phyloP scores from a whole-genome alignment of 2,113 vertebrate species.

The Argyrosomus japonicus region DNA sequence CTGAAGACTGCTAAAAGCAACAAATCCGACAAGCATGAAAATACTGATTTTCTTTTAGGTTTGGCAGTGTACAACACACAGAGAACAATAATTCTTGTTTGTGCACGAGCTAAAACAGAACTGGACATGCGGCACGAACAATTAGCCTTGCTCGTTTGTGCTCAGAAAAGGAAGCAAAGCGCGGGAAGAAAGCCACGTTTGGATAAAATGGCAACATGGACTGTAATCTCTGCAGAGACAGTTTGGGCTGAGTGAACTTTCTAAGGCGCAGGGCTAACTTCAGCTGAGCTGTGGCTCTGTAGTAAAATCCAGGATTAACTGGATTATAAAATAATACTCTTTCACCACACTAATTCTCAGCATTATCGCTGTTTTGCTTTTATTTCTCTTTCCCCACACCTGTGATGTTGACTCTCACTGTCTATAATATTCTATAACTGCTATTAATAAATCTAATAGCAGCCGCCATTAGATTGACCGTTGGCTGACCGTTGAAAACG shows the following conservation, averaged over 20 bases:
- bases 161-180: neutral
- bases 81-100: neutral
- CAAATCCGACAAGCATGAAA: neutral
- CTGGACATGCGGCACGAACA: conserved; percentile 8
- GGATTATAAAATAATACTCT: conserved; percentile 14
- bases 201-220: conserved; percentile 37
- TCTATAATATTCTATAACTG: neutral
- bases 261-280: conserved; percentile 2
- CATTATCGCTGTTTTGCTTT: neutral
- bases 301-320: conserved; percentile 24
- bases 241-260: conserved; percentile 28
- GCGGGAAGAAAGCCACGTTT: conserved; percentile 1
- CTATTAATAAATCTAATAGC: neutral
- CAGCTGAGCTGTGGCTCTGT: conserved; percentile 4
- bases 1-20: neutral
- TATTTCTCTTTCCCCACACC: neutral
- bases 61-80: conserved; percentile 3
- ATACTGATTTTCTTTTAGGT: conserved; percentile 8
- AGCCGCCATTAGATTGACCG: neutral
- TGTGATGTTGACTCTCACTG: neutral
- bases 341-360: neutral
- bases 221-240: conserved; percentile 40
- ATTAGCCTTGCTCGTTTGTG: neutral
- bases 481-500: neutral
- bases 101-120: conserved; percentile 18